Conservation (phyloP, 2,797 vertebrate genomes). For the Sebastes jordani region DNA sequence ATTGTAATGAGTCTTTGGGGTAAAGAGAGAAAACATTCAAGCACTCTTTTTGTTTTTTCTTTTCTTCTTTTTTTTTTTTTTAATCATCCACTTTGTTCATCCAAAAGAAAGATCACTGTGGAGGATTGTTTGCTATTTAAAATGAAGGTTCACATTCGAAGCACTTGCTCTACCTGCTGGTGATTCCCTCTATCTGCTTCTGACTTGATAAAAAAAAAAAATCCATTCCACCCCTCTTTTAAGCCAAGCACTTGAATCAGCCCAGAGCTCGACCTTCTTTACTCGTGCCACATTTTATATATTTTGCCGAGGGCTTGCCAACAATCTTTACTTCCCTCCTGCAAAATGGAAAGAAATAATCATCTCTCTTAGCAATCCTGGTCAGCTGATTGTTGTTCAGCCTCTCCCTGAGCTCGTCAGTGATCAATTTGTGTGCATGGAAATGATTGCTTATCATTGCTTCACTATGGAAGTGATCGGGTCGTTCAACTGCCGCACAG, state of each 20-base stretch:
- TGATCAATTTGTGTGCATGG: slow-evolving; percentile 9
- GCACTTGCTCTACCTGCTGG: slow-evolving; percentile 40
- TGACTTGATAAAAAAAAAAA: slow-evolving; percentile 11
- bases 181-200: slow-evolving; percentile 18
- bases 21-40: slow-evolving; percentile 12
- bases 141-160: slow-evolving; percentile 53
- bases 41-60: background rate
- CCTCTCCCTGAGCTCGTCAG: background rate
- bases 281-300: background rate
- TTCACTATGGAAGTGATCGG: background rate
- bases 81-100: slow-evolving; percentile 9
- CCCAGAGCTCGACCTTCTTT: background rate
- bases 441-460: background rate
- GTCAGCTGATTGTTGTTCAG: slow-evolving; percentile 3
- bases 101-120: slow-evolving; percentile 1
- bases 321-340: background rate
- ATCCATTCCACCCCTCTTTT: slow-evolving; percentile 30
- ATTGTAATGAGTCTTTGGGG: slow-evolving; percentile 22
- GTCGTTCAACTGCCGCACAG: slow-evolving; percentile 5
- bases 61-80: background rate
- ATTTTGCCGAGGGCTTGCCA: background rate
- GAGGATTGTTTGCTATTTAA: slow-evolving; percentile 23
- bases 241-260: slow-evolving; percentile 13
- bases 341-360: background rate
- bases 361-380: background rate